phyloP scores from a whole-genome alignment of 2,888 invertebrate genomes.

The Gonocerus acuteangulatus region DNA sequence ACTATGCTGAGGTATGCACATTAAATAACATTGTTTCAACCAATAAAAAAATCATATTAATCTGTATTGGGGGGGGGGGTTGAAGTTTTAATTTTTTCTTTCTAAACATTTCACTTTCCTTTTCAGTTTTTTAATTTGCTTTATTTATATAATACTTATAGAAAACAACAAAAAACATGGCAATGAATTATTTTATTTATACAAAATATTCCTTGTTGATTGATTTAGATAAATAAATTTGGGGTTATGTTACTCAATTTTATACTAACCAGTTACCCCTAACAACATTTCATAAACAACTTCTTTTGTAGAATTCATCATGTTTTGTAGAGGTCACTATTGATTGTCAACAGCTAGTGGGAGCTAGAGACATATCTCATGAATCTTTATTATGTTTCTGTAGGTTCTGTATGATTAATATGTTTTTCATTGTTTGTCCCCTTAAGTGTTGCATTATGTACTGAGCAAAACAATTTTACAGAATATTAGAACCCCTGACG shows the following conservation, averaged over 20 bases:
- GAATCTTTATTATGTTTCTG: slow-evolving; percentile 13
- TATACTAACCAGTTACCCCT: too few species aligned
- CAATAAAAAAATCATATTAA: too few species aligned
- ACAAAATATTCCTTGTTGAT: too few species aligned
- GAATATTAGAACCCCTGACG: too few species aligned
- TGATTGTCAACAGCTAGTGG: slow-evolving; percentile 14
- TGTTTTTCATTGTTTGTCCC: slow-evolving; percentile 22
- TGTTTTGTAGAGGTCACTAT: too few species aligned
- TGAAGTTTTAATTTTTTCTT: background rate
- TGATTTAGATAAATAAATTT: background rate
- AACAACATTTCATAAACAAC: too few species aligned
- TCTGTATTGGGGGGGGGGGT: background rate
- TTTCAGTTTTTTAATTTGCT: too few species aligned
- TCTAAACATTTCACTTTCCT: background rate
- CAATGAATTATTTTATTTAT: too few species aligned
- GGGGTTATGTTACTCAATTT: background rate
- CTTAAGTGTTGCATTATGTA: slow-evolving; percentile 20
- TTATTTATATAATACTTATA: too few species aligned
- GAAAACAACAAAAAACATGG: too few species aligned
- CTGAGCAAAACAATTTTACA: slow-evolving; percentile 1
- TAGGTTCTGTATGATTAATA: slow-evolving; percentile 16
- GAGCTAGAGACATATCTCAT: slow-evolving; percentile 14
- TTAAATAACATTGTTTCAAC: background rate
- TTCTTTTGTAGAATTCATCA: too few species aligned
- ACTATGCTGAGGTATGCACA: slow-evolving; percentile 91